These are phyloP conservation scores for Petrolisthes manimaculis DNA, from an alignment of 2,888 invertebrate species.

Conservation along the genomic window DNA sequence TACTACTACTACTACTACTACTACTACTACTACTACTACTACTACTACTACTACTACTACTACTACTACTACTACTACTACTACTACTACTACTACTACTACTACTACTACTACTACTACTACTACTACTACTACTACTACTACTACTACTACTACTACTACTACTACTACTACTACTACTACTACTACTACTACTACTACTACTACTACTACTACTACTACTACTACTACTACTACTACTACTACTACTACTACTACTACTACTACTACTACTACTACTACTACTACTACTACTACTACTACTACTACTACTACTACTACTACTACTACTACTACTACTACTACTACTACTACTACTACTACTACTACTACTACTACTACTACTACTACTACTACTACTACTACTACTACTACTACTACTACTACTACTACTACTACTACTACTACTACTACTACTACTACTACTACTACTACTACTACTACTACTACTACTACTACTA, in stretches of 20 bases:
- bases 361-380: constrained; percentile 24
- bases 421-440: constrained; percentile 26
- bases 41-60: constrained; percentile 37
- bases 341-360: constrained; percentile 22
- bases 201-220: constrained; percentile 26
- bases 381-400: constrained; percentile 26
- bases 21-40: constrained; percentile 34
- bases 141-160: constrained; percentile 26
- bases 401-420: constrained; percentile 26
- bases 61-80: constrained; percentile 33
- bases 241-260: constrained; percentile 24
- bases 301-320: not conserved
- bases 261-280: not conserved
- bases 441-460: constrained; percentile 9
- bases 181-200: constrained; percentile 26
- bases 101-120: constrained; percentile 26
- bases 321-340: constrained; percentile 20
- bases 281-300: not conserved
- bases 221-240: constrained; percentile 26
- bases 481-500: constrained; percentile 3
- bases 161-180: constrained; percentile 26
- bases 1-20: constrained; percentile 34
- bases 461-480: constrained; percentile 3
- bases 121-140: constrained; percentile 26
- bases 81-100: constrained; percentile 30